phyloP scores from a whole-genome alignment of 1,140 invertebrate genomes.

The Coptotermes formosanus region DNA sequence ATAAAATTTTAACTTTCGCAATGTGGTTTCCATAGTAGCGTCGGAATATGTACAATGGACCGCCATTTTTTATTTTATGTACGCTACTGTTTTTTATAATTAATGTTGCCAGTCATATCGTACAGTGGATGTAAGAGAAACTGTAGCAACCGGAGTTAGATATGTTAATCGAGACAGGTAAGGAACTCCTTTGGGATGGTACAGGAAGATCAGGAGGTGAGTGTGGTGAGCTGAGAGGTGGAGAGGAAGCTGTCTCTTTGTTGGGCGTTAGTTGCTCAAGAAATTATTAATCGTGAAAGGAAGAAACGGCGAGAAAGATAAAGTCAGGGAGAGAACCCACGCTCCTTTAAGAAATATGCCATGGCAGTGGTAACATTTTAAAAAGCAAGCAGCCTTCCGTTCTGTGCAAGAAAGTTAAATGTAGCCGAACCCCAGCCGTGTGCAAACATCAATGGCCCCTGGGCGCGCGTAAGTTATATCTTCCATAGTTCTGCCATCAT shows the following conservation, averaged over 20 bases:
- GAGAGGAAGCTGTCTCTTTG: not conserved
- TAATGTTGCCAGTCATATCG: too few species aligned
- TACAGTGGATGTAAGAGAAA: too few species aligned
- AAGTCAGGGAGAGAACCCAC: not conserved
- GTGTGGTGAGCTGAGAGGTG: not conserved
- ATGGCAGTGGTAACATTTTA: not conserved
- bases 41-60: too few species aligned
- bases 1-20: too few species aligned
- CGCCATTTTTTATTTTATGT: too few species aligned
- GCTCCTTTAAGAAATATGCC: conserved; percentile 12
- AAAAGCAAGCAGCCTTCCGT: not conserved
- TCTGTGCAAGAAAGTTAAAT: not conserved
- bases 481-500: conserved; percentile 14
- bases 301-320: not conserved
- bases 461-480: not conserved
- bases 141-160: too few species aligned
- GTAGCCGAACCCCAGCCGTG: not conserved
- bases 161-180: not conserved
- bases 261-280: not conserved
- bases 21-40: too few species aligned
- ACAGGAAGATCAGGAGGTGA: not conserved
- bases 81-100: too few species aligned
- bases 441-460: not conserved
- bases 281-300: conserved; percentile 6
- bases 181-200: not conserved